These are phyloP conservation scores for Syrista parreyssii DNA, from an alignment of 2,888 invertebrate species.

Conservation along the genomic window DNA sequence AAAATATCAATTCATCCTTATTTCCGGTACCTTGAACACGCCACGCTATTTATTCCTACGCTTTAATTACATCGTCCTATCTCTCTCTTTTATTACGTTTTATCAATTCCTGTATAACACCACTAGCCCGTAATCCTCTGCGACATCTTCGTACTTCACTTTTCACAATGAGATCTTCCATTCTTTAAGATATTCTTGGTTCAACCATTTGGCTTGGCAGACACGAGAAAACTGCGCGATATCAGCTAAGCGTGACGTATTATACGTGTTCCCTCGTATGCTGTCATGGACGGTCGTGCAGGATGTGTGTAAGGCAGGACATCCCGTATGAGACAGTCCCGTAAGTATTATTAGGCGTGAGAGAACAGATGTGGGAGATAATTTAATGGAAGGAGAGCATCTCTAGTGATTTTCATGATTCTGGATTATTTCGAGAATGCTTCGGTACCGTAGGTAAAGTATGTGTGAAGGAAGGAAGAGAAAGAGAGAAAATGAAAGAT, in stretches of 20 bases:
- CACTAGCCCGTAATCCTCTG: background rate
- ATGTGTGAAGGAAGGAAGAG: background rate
- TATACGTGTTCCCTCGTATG: conserved; percentile 19
- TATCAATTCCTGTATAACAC: conserved; percentile 17
- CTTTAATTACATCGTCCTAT: background rate
- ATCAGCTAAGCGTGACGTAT: conserved; percentile 40
- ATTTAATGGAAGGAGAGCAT: background rate
- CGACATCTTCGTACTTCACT: conserved; percentile 1
- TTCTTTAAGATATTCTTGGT: background rate
- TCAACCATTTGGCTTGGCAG: background rate
- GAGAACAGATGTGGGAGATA: background rate
- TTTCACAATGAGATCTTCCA: background rate
- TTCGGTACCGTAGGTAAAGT: background rate
- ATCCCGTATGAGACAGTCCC: conserved; percentile 47
- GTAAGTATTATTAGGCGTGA: background rate
- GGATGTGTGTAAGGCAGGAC: conserved; percentile 50
- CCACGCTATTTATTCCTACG: background rate
- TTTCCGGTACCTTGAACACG: background rate
- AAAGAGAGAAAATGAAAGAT: background rate
- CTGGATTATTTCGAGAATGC: background rate
- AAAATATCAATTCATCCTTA: background rate
- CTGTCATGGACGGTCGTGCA: conserved; percentile 25
- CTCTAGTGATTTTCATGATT: background rate
- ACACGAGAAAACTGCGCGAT: conserved; percentile 8
- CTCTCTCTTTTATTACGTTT: conserved; percentile 17